Base-by-base conservation (phyloP, 2,797 vertebrate species). In the Geotrypetes seraphini region DNA sequence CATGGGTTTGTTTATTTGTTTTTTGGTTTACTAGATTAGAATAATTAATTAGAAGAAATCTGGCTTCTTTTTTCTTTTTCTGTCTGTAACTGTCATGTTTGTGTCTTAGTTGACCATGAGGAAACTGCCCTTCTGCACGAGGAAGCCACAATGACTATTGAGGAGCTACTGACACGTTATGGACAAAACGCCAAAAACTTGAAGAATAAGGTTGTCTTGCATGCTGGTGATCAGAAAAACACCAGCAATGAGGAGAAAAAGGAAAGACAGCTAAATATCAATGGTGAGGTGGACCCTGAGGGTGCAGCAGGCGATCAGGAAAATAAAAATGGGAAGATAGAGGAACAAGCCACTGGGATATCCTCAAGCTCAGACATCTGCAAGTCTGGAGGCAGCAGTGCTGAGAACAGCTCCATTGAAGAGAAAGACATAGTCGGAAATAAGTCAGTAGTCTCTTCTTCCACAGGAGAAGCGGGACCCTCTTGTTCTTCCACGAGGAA, bases 111-210 rank as follows among this genome's bases (percentile, higher is more conserved):
- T 82, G 96, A 99, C 65, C 96, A 86, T 6, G 96, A 98, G 64
- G 95, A 99, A 69, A 89, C 95, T 6, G 89, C 88, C 43, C 71
- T 98, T 48, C 84, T 99, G 46, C 94, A 98, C 0, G 96, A 99
- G 56, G 96, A 99, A 66, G 96, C 96, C 59, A 95, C 94, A 18
- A 96, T 99, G 93, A 97, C 94, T 44, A 97, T 99, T 8, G 96
- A 99, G 72, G 96, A 98, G 69, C 79, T 98, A 55, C 84, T 98
- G 28, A 86, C 89, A 2, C 93, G 95, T 46, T 97, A 96, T 0
- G 93, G 96, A 60, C 96, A 97, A 67, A 96, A 90, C 36, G 70
- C 75, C 57, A 95, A 94, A 73, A 81, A 76, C 32, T 71, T 61
- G 39, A 61, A 60, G 31, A 84, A 68, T 61, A 92, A 92, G 60